Base-by-base conservation (phyloP, 2,888 invertebrate genomes). In the Scelioninae gen. 1 region DNA sequence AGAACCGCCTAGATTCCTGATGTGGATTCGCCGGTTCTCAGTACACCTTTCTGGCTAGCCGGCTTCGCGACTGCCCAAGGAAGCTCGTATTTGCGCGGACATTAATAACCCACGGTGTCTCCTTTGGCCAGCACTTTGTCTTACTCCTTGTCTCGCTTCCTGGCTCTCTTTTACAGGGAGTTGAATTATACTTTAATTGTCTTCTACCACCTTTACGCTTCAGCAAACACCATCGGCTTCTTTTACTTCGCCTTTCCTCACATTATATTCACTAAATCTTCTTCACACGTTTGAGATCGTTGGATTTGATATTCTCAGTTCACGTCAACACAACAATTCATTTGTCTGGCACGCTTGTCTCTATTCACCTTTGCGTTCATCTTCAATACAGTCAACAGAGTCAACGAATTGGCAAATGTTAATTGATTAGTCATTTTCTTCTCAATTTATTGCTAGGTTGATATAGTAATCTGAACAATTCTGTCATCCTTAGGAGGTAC, bases 101-200 rank as follows among this genome's bases (percentile, higher is more conserved):
- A 92, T 92, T 92, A 92, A 92, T 92, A 92, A 92, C 88, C 86
- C 87, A 86, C 88, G 89, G 85, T 92, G 92, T 92, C 92, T 91
- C 92, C 92, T 88, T 90, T 90, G 91, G 92, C 91, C 91, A 92
- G 87, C 90, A 90, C 90, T 92, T 91, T 90, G 91, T 92, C 92
- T 92, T 92, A 89, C 88, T 72, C 34, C 29, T 31, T 23, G 34
- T 34, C 23, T 84, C 71, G 80, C 71, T 79, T 82, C 66, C 77
- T 86, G 74, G 85, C 86, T 85, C 75, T 81, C 34, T 82, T 87
- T 86, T 86, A 87, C 85, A 84, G 83, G 83, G 75, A 85, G 84
- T 84, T 82, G 82, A 88, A 87, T 87, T 86, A 85, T 86, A 85
- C 87, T 88, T 89, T 89, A 89, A 88, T 89, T 88, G 86, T 84